Evolutionary conservation across 2,797 vertebrate species (phyloP), one percentile per base, ranked within the genome.

Genomic region (Anomalospiza imberbis): DNA sequence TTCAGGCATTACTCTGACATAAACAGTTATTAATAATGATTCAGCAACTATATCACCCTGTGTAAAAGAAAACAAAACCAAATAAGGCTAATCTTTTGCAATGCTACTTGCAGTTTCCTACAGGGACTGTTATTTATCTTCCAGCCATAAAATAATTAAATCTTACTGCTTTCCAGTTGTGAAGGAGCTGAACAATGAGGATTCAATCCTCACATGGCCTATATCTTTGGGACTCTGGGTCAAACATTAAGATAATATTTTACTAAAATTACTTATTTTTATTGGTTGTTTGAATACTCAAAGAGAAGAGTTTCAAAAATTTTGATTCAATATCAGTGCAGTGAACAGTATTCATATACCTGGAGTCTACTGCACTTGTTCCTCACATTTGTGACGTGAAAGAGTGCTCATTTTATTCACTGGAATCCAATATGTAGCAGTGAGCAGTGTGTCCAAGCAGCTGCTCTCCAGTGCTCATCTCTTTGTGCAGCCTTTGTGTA

Each of bases 31-130:
- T 91, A 89, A 88, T 91, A 94, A 62, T 85, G 81, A 88, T 93
- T 82, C 87, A 95, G 84, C 72, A 80, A 85, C 68, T 89, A 74
- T 83, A 71, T 85, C 93, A 57, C 32, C 40, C 51, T 51, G 50
- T 77, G 68, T 74, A 88, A 91, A 91, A 89, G 75, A 87, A 93
- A 95, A 87, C 75, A 94, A 93, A 93, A 32, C 78, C 87, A 94
- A 91, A 93, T 76, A 93, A 91, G 57, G 75, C 12, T 76, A 73
- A 94, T 92, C 75, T 93, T 81, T 91, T 62, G 34, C 65, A 80
- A 74, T 83, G 62, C 25, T 77, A 68, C 34, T 78, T 67, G 34
- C 34, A 45, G 28, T 92, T 95, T 94, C 68, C 78, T 94, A 77
- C 81, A 76, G 58, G 28, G 88, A 74, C 78, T 87, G 57, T 21